These are phyloP conservation scores for Bombyx huttoni DNA, from an alignment of 2,888 invertebrate genomes.

Conservation along the genomic window DNA sequence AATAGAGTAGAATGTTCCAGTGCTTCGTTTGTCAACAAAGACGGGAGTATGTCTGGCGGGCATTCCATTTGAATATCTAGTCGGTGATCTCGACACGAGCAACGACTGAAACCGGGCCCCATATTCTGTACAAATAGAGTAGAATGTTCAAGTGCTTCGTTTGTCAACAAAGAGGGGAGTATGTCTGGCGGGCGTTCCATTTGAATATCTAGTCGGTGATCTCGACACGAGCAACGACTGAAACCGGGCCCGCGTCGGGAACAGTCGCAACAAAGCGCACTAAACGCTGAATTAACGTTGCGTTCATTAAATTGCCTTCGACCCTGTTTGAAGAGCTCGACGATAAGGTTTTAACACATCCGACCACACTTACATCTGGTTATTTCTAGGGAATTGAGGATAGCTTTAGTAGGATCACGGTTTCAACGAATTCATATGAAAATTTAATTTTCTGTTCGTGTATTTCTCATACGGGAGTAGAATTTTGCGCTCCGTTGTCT, in stretches of 20 bases:
- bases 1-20: constrained; percentile 36
- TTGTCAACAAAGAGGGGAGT: constrained; percentile 35
- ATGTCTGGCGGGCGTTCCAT: constrained; percentile 35
- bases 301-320: constrained; percentile 49
- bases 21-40: constrained; percentile 42
- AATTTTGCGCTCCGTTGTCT: constrained; percentile 59
- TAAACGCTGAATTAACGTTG: constrained; percentile 56
- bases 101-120: constrained; percentile 1
- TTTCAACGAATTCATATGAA: constrained; percentile 58
- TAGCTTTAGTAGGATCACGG: constrained; percentile 57
- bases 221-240: constrained; percentile 29
- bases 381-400: constrained; percentile 48
- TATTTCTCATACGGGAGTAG: constrained; percentile 51
- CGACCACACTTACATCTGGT: constrained; percentile 52
- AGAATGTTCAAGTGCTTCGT: constrained; percentile 35
- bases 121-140: constrained; percentile 37
- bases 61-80: constrained; percentile 55
- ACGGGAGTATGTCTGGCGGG: constrained; percentile 25
- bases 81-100: constrained; percentile 41
- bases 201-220: constrained; percentile 53
- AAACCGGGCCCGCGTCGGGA: constrained; percentile 1
- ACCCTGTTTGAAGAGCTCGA: constrained; percentile 49
- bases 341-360: constrained; percentile 47
- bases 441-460: constrained; percentile 65
- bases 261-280: constrained; percentile 40